These are phyloP conservation scores for Todiramphus chloris DNA, from an alignment of 2,113 vertebrate genomes.

Conservation along the genomic window DNA sequence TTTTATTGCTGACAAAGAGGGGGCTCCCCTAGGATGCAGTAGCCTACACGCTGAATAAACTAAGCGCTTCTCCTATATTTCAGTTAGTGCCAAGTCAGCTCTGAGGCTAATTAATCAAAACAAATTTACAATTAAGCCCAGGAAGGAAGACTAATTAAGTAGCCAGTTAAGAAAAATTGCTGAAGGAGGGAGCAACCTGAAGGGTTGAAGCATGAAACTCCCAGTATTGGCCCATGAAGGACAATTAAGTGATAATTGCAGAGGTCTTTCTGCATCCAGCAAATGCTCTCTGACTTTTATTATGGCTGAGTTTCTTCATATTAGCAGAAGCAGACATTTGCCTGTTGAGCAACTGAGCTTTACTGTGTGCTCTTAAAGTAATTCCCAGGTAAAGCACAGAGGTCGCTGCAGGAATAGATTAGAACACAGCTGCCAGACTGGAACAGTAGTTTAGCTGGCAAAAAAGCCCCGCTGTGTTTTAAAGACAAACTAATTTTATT, in stretches of 20 bases:
- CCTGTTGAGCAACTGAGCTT: neutral
- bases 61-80: conserved; percentile 35
- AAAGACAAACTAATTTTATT: neutral
- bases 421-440: neutral
- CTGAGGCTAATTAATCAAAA: conserved; percentile 76
- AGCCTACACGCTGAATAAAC: conserved; percentile 35
- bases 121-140: conserved; percentile 72
- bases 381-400: conserved; percentile 1
- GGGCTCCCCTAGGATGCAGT: conserved; percentile 29
- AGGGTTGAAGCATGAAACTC: neutral
- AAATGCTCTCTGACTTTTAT: conserved; percentile 9
- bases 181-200: conserved; percentile 60
- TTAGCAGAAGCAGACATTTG: neutral
- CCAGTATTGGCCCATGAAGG: conserved; percentile 39
- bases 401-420: neutral
- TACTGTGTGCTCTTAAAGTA: neutral
- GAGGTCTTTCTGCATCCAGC: conserved; percentile 22
- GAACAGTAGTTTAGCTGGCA: neutral
- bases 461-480: neutral
- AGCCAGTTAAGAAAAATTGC: conserved; percentile 65
- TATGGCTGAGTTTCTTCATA: neutral
- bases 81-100: conserved; percentile 67
- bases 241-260: conserved; percentile 55
- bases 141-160: conserved; percentile 68
- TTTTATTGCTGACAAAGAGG: conserved; percentile 54